phyloP scores from a whole-genome alignment of 2,888 invertebrate genomes.

The Achlya flavicornis region DNA sequence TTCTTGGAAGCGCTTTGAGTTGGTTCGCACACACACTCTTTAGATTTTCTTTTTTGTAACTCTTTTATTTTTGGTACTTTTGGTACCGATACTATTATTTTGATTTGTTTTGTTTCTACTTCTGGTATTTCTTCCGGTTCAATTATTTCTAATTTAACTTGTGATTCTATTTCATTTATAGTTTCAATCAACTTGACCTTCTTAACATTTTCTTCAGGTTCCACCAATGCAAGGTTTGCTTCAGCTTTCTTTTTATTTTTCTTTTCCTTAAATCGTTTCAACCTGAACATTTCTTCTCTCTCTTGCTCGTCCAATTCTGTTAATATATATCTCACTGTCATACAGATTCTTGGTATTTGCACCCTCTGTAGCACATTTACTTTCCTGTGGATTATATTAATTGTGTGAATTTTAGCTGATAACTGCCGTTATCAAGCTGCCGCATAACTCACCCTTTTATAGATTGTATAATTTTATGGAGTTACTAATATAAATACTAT shows the following conservation, averaged over 20 bases:
- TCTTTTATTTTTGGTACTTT: conserved; percentile 32
- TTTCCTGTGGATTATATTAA: conserved; percentile 42
- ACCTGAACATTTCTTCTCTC: conserved; percentile 50
- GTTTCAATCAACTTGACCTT: background rate
- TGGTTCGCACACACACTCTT: background rate
- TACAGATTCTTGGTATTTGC: conserved; percentile 42
- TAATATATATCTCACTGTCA: conserved; percentile 44
- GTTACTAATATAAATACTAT: too few relatives aligned
- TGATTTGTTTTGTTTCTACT: too few relatives aligned
- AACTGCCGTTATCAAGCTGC: conserved; percentile 16
- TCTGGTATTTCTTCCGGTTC: background rate
- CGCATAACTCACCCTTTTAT: conserved; percentile 30
- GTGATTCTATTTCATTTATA: background rate
- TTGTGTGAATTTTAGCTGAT: conserved; percentile 10
- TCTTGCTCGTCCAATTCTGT: conserved; percentile 50
- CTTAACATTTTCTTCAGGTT: background rate
- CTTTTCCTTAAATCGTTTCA: conserved; percentile 37
- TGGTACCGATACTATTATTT: background rate
- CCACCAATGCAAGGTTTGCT: background rate
- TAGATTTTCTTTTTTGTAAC: conserved; percentile 13
- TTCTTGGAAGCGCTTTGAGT: conserved; percentile 25
- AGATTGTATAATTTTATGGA: background rate
- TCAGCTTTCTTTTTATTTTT: background rate
- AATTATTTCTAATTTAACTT: background rate
- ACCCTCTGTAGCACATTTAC: conserved; percentile 46